A percentile compares a stretch with the other conserved stretches of the same genome.
Conservation (phyloP, 2,888 invertebrate genomes). For the Cheilosia urbana region DNA sequence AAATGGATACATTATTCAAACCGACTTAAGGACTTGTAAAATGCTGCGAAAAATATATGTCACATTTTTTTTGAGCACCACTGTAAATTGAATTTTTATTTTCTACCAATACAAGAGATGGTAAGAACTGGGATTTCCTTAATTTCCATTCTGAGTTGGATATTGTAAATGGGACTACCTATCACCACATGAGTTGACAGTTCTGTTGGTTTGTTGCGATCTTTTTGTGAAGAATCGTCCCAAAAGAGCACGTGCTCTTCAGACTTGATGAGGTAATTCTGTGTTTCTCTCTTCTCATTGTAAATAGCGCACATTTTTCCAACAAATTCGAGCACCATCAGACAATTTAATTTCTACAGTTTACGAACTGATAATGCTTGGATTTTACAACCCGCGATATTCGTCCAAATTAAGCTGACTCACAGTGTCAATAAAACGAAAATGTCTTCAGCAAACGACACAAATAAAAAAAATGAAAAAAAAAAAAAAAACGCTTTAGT, state of each 20-base stretch:
- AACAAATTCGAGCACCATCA: background rate
- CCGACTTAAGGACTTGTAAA: no score
- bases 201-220: background rate
- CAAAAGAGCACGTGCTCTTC: slow-evolving; percentile 20
- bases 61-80: background rate
- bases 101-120: background rate
- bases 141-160: background rate
- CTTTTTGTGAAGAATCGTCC: background rate
- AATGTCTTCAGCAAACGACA: background rate
- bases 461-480: background rate
- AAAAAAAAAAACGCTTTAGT: slow-evolving; percentile 27
- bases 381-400: background rate
- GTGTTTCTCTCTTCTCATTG: background rate
- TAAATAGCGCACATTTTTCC: no score
- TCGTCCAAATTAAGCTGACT: slow-evolving; percentile 36
- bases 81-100: background rate
- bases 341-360: background rate
- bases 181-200: background rate
- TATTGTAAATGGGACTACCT: slow-evolving; percentile 2
- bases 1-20: no score
- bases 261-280: background rate
- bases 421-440: slow-evolving; percentile 30
- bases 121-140: slow-evolving; percentile 5
- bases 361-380: slow-evolving; percentile 24
- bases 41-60: no score